These are phyloP conservation scores for Plagodis pulveraria DNA, from an alignment of 2,888 invertebrate species.

Conservation along the genomic window DNA sequence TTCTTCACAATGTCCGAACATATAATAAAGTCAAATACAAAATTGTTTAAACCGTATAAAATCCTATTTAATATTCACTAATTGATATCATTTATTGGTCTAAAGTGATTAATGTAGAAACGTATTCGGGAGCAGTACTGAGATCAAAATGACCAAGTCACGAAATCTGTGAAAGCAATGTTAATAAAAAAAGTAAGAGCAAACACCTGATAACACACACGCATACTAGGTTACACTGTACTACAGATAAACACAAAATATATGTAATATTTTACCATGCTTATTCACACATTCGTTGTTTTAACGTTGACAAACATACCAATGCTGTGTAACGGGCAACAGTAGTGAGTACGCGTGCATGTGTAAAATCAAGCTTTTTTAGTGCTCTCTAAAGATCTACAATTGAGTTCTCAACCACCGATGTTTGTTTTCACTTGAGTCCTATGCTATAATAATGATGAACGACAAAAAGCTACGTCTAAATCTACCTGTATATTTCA, in stretches of 20 bases:
- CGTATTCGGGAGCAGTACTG: conserved; percentile 6
- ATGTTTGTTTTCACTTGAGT: neutral
- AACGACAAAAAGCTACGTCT: conserved; percentile 39
- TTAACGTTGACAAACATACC: too few relatives aligned
- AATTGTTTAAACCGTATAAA: too few relatives aligned
- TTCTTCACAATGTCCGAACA: neutral
- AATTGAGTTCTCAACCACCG: neutral
- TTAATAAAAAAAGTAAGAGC: conserved; percentile 1
- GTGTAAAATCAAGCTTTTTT: conserved; percentile 8
- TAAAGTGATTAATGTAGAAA: neutral
- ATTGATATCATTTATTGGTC: conserved; percentile 1
- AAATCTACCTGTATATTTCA: conserved; percentile 51
- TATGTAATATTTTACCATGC: too few relatives aligned
- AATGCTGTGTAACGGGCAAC: too few relatives aligned
- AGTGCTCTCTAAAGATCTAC: neutral
- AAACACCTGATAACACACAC: neutral
- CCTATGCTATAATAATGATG: conserved; percentile 5
- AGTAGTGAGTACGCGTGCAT: conserved; percentile 4
- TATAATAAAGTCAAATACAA: neutral
- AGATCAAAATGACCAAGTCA: conserved; percentile 18
- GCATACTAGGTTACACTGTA: neutral
- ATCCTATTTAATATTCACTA: neutral
- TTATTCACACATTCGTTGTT: too few relatives aligned
- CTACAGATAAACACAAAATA: neutral
- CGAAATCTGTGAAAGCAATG: neutral